These are phyloP conservation scores for Rhagologus leucostigma DNA, from an alignment of 2,113 vertebrate genomes.

Conservation along the genomic window DNA sequence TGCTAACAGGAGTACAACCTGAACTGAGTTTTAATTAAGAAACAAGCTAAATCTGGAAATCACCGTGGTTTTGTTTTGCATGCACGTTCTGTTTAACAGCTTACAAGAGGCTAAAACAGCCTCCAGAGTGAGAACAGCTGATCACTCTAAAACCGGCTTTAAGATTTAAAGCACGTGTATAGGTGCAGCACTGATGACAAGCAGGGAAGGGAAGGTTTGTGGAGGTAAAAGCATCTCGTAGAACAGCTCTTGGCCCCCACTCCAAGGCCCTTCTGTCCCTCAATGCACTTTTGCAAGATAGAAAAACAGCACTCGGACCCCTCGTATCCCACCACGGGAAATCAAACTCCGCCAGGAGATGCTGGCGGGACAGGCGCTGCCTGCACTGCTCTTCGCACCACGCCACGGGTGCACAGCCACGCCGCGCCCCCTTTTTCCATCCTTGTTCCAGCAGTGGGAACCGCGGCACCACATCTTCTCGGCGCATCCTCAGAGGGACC, in stretches of 20 bases:
- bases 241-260: neutral
- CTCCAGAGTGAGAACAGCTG: neutral
- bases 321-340: neutral
- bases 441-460: rapidly evolving
- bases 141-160: neutral
- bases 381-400: rapidly evolving
- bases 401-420: rapidly evolving
- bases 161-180: neutral
- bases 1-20: neutral
- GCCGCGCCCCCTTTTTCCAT: rapidly evolving
- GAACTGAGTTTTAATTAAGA: neutral
- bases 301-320: neutral
- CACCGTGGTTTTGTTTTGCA: neutral
- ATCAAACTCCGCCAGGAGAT: neutral
- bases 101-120: neutral
- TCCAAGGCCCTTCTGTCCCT: rapidly evolving
- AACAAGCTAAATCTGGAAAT: neutral
- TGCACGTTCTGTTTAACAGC: neutral
- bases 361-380: neutral
- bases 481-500: rapidly evolving
- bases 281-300: rapidly evolving
- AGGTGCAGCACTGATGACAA: neutral
- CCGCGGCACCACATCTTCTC: rapidly evolving
- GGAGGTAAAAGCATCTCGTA: neutral
- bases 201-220: neutral